Evolutionary conservation across 2,888 invertebrate species (phyloP), one percentile per base, ranked within the genome.

Genomic region (Aphodius granarius): DNA sequence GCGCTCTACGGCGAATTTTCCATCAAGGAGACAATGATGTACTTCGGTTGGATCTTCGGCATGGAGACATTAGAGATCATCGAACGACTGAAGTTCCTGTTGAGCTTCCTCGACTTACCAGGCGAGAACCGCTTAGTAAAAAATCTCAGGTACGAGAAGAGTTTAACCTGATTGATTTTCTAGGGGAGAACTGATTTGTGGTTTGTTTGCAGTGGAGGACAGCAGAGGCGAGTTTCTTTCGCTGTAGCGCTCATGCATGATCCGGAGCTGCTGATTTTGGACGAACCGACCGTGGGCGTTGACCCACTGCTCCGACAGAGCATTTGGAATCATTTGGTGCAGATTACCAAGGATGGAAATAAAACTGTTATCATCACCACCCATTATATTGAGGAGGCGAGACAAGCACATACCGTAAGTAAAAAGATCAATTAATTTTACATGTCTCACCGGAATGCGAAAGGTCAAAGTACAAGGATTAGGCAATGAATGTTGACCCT

Each of bases 31-130:
- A 97, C 97, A 0, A 94, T 98, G 94, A 94, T 95, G 92, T 97
- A 97, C 87, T 98, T 98, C 88, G 97, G 97, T 65, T 95, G 97
- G 93, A 95, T 98, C 84, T 97, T 97, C 87, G 95, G 96, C 80
- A 97, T 98, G 97, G 90, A 92, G 84, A 93, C 94, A 43, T 86
- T 90, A 21, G 94, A 96, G 88, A 96, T 97, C 81, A 88, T 90
- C 73, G 94, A 94, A 80, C 90, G 97, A 81, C 91, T 95, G 80
- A 91, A 94, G 82, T 97, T 97, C 87, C 89, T 97, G 17, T 89
- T 97, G 23, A 95, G 96, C 86, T 97, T 98, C 87, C 91, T 98
- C 70, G 96, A 97, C 87, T 89, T 98, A 84, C 97, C 97, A 65
- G 94, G 94, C 81, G 93, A 94, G 86, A 94, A 94, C 83, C 90